Conservation (phyloP, 2,888 invertebrate genomes). For the Tubulanus polymorphus region DNA sequence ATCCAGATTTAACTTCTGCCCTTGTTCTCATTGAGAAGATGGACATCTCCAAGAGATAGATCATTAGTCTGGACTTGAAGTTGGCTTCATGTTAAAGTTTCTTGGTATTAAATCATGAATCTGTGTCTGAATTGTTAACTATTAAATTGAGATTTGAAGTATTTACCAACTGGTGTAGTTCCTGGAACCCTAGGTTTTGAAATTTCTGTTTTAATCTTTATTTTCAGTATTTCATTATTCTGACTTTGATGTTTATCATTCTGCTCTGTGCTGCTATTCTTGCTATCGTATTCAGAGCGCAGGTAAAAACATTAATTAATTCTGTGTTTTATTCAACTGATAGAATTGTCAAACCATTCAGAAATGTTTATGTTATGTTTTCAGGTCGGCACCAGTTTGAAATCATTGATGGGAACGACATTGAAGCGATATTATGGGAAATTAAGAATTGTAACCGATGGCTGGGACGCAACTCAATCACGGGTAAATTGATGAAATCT, state of each 20-base stretch:
- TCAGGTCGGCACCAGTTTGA: constrained; percentile 53
- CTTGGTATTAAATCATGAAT: no score
- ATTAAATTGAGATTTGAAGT: no score
- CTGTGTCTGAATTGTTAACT: no score
- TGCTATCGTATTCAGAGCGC: constrained; percentile 83
- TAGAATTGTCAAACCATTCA: background rate
- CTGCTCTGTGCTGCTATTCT: constrained; percentile 86
- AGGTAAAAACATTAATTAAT: no score
- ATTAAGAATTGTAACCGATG: constrained; percentile 58
- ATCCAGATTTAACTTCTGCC: no score
- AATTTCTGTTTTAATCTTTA: constrained; percentile 8
- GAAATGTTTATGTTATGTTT: background rate
- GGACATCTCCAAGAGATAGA: no score
- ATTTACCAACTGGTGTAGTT: no score
- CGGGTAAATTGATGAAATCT: constrained; percentile 66
- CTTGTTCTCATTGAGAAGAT: no score
- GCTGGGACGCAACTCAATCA: constrained; percentile 80
- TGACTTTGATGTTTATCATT: constrained; percentile 82
- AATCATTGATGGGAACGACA: constrained; percentile 63
- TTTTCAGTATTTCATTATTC: constrained; percentile 65
- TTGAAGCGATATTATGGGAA: constrained; percentile 59
- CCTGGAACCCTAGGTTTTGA: background rate
- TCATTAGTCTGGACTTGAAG: no score
- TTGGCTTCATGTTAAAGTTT: no score
- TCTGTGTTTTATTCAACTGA: no score